phyloP scores from a whole-genome alignment of 1,140 invertebrate species.

The Tetranychus cinnabarinus region DNA sequence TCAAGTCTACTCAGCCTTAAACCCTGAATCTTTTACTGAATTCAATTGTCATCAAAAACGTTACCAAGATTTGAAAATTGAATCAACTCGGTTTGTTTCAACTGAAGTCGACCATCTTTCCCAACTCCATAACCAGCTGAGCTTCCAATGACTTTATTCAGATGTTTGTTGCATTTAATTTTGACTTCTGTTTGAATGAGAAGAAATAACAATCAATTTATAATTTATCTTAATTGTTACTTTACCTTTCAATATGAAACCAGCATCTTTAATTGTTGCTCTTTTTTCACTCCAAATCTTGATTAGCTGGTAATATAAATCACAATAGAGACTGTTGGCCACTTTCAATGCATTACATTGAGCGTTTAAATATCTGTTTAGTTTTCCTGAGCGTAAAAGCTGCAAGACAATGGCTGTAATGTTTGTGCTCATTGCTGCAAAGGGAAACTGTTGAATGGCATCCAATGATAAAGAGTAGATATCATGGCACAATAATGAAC shows the following conservation, averaged over 20 bases:
- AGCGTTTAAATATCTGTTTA: conserved; percentile 25
- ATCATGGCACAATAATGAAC: conserved; percentile 21
- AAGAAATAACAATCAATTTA: too few relatives aligned
- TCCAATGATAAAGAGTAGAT: conserved; percentile 28
- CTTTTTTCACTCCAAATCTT: conserved; percentile 25
- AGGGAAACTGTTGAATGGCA: conserved; percentile 29
- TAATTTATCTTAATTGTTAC: too few relatives aligned
- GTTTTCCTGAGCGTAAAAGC: conserved; percentile 24
- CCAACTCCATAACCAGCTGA: too few relatives aligned
- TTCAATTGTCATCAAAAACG: too few relatives aligned
- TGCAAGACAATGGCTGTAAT: conserved; percentile 29
- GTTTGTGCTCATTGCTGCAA: conserved; percentile 31
- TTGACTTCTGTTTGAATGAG: too few relatives aligned
- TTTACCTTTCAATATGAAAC: conserved; percentile 28
- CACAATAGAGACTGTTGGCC: conserved; percentile 27
- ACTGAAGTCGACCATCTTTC: too few relatives aligned
- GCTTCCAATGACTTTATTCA: too few relatives aligned
- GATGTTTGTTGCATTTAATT: too few relatives aligned
- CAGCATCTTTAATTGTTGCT: conserved; percentile 29
- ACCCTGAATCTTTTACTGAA: too few relatives aligned
- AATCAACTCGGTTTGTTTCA: too few relatives aligned
- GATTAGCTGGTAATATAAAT: conserved; percentile 24
- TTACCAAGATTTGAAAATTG: too few relatives aligned
- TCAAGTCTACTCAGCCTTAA: too few relatives aligned
- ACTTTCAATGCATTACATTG: conserved; percentile 20